A percentile compares a stretch with the other conserved stretches of the same genome.
Conservation (phyloP, 2,113 vertebrate genomes). For the Nymphicus hollandicus region DNA sequence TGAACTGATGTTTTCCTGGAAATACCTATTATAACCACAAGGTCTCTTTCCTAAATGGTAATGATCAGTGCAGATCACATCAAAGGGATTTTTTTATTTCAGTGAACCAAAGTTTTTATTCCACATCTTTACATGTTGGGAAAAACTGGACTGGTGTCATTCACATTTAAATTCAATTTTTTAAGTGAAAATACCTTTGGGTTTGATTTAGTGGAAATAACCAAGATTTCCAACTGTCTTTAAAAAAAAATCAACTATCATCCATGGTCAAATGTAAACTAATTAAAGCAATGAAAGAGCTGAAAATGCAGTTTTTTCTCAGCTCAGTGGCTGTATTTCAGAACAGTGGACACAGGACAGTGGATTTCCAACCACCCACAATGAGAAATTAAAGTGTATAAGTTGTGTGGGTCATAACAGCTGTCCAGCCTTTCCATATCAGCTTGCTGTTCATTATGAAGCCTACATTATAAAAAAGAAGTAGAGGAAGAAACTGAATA, state of each 20-base stretch:
- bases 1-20: conserved; percentile 4
- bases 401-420: neutral
- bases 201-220: neutral
- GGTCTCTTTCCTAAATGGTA: neutral
- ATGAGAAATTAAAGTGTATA: neutral
- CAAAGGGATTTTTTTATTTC: neutral
- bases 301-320: neutral
- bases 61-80: neutral
- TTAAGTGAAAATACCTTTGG: neutral
- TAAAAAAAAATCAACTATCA: neutral
- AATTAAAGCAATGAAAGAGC: neutral
- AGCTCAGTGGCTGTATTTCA: neutral
- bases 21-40: neutral
- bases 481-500: neutral
- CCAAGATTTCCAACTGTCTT: neutral
- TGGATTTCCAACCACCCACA: neutral
- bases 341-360: neutral
- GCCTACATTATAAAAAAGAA: neutral
- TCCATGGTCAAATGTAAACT: neutral
- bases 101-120: neutral
- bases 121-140: neutral
- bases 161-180: neutral
- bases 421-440: neutral
- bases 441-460: neutral
- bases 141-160: neutral